Evolutionary conservation across 2,888 invertebrate species (phyloP).

Genomic region (Muscina levida): DNA sequence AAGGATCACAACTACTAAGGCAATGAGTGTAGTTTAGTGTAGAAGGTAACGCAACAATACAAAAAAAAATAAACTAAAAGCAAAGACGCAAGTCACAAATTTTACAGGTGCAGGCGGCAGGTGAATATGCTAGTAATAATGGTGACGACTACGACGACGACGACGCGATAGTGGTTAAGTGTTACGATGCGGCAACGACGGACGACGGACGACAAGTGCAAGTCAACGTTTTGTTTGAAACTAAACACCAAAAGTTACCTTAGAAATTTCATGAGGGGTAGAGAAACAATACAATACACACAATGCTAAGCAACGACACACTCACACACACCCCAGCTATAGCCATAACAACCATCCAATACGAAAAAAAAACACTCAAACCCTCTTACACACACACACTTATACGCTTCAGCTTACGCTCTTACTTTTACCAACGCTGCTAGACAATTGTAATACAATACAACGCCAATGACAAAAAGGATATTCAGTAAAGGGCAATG

Average conservation of each 20-base stretch:
- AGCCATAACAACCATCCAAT: too few species aligned
- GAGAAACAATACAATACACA: slow-evolving; percentile 2
- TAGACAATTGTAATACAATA: slow-evolving; percentile 12
- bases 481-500: slow-evolving; percentile 36
- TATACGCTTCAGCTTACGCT: neutral
- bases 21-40: slow-evolving; percentile 14
- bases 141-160: too few species aligned
- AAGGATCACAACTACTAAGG: too few species aligned
- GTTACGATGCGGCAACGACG: neutral
- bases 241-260: neutral
- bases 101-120: neutral
- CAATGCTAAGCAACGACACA: slow-evolving; percentile 2
- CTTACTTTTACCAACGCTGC: neutral
- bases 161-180: neutral
- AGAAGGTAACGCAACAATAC: neutral
- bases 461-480: slow-evolving; percentile 9
- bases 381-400: neutral
- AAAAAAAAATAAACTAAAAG: neutral
- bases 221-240: slow-evolving; percentile 37
- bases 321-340: neutral
- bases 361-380: slow-evolving; percentile 10
- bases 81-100: slow-evolving; percentile 15
- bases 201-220: slow-evolving; percentile 31
- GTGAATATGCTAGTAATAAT: too few species aligned
- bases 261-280: slow-evolving; percentile 9